These are phyloP conservation scores for Xiphophorus maculatus DNA, from an alignment of 2,113 vertebrate genomes.

Conservation along the genomic window DNA sequence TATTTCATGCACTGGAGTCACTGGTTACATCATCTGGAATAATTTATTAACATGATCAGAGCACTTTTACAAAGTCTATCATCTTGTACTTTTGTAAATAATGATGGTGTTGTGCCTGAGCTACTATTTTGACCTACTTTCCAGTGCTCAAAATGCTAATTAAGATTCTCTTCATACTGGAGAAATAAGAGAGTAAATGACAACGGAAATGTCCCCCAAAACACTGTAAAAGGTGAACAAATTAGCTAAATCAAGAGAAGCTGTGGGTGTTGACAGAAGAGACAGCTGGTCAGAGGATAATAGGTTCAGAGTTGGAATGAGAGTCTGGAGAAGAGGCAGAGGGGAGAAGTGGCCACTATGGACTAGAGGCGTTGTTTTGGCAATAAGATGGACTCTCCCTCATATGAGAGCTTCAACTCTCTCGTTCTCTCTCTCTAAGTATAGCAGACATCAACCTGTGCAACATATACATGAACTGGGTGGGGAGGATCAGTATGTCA, in stretches of 20 bases:
- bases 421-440: neutral
- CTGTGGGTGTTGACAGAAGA: constrained; percentile 4
- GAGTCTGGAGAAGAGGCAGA: constrained; percentile 32
- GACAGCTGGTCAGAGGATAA: constrained; percentile 13
- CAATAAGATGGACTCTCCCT: constrained; percentile 46
- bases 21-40: too few relatives aligned
- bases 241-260: constrained; percentile 13
- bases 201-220: constrained; percentile 1
- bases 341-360: neutral
- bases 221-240: constrained; percentile 11
- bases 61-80: neutral
- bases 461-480: constrained; percentile 36
- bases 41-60: too few relatives aligned
- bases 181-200: constrained; percentile 10
- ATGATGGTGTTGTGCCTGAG: constrained; percentile 26
- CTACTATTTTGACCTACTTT: constrained; percentile 1
- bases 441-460: constrained; percentile 33
- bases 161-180: constrained; percentile 1
- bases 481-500: neutral
- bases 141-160: neutral
- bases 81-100: constrained; percentile 5
- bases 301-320: constrained; percentile 21
- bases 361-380: constrained; percentile 55
- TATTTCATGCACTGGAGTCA: too few relatives aligned
- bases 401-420: constrained; percentile 16